Evolutionary conservation across 2,113 vertebrate genomes (phyloP).

Genomic region (Polyodon spathula): DNA sequence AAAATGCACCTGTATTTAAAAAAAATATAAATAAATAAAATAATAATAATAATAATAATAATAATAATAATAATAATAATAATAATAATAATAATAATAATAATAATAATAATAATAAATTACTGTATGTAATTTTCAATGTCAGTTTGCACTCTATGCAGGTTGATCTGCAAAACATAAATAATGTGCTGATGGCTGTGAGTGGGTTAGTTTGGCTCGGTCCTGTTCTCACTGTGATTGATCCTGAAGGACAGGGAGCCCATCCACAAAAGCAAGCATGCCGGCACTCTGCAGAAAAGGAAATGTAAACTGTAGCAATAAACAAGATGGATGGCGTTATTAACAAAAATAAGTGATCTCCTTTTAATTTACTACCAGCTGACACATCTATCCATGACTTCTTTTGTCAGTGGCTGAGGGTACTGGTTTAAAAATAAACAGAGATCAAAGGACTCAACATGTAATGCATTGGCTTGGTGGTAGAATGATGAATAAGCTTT

Average conservation of each 20-base stretch:
- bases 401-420: conserved; percentile 42
- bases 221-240: background rate
- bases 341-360: conserved; percentile 44
- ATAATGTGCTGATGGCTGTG: no score
- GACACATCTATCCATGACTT: conserved; percentile 40
- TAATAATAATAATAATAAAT: no score
- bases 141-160: no score
- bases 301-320: conserved; percentile 1
- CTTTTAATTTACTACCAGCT: conserved; percentile 33
- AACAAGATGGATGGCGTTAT: conserved; percentile 43
- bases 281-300: background rate
- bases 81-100: no score
- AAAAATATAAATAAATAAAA: no score
- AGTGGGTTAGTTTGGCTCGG: no score
- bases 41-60: no score
- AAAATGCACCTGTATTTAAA: no score
- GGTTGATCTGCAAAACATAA: no score
- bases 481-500: conserved; percentile 42
- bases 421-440: conserved; percentile 50
- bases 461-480: conserved; percentile 47
- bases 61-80: no score
- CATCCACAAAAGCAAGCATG: background rate
- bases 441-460: conserved; percentile 54
- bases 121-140: no score
- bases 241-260: background rate